These are phyloP conservation scores for Reticulitermes lucifugus DNA, from an alignment of 2,888 invertebrate genomes.

Conservation along the genomic window DNA sequence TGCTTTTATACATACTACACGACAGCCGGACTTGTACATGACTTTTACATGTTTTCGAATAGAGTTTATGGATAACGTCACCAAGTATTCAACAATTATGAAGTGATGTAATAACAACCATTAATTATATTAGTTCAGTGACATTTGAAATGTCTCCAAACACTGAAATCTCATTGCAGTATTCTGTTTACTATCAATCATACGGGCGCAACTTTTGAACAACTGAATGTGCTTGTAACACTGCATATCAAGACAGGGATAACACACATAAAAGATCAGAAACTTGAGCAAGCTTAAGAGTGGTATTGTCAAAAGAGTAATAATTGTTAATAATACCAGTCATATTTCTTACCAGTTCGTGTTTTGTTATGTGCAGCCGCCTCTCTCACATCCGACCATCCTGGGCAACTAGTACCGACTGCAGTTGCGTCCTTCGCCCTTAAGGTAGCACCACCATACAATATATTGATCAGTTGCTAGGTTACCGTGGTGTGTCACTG, in stretches of 20 bases:
- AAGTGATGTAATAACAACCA: too few species aligned
- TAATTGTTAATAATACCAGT: background rate
- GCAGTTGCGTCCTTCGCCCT: background rate
- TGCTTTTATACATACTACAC: too few species aligned
- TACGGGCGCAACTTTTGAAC: slow-evolving; percentile 2
- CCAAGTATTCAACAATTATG: too few species aligned
- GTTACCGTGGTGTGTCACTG: background rate
- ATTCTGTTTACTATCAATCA: background rate
- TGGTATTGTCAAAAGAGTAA: background rate
- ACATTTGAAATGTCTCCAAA: too few species aligned
- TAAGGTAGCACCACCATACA: background rate
- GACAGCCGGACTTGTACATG: too few species aligned
- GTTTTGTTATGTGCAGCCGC: background rate
- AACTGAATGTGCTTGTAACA: background rate
- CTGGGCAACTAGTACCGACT: slow-evolving; percentile 40
- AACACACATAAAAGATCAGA: background rate
- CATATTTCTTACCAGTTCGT: slow-evolving; percentile 1
- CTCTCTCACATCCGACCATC: background rate
- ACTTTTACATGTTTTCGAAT: too few species aligned
- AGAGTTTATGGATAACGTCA: too few species aligned
- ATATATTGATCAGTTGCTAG: slow-evolving; percentile 36
- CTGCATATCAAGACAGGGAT: background rate
- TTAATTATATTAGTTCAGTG: too few species aligned
- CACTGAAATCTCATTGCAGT: background rate
- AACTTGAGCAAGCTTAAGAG: background rate